Percentiles rank a stretch among this genome's conserved stretches.
These are phyloP conservation scores for Todiramphus saurophagus DNA, from an alignment of 2,113 vertebrate species.

Conservation along the genomic window DNA sequence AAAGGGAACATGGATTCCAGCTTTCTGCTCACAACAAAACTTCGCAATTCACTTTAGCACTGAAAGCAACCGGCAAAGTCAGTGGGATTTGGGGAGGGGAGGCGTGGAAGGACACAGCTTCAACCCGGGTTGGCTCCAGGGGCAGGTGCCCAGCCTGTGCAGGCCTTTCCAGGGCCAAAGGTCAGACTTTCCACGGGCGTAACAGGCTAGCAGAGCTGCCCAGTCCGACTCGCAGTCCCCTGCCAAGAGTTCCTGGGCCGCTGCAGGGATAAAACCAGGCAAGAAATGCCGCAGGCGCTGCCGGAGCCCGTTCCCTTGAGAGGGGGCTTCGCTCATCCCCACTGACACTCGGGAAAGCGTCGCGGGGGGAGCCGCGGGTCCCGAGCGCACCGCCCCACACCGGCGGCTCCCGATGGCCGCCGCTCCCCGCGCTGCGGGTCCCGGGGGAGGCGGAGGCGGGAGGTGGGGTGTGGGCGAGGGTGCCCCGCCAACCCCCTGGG, in stretches of 20 bases:
- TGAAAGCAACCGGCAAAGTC: background rate
- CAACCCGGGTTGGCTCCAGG: accelerated
- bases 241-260: background rate
- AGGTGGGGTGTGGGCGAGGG: no score
- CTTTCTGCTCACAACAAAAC: background rate
- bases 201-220: background rate
- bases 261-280: no score
- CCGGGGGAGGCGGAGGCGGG: background rate
- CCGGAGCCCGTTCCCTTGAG: no score
- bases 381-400: background rate
- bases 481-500: background rate
- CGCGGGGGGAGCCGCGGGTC: no score
- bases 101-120: accelerated
- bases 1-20: background rate
- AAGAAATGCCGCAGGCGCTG: background rate
- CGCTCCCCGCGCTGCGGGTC: background rate
- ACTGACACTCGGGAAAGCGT: background rate
- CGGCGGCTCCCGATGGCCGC: background rate
- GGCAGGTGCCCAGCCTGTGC: accelerated
- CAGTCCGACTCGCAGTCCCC: accelerated
- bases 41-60: accelerated
- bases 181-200: background rate
- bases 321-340: background rate
- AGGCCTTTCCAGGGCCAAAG: background rate
- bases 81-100: background rate